phyloP scores from a whole-genome alignment of 2,113 vertebrate species.

The Notothenia rossii region DNA sequence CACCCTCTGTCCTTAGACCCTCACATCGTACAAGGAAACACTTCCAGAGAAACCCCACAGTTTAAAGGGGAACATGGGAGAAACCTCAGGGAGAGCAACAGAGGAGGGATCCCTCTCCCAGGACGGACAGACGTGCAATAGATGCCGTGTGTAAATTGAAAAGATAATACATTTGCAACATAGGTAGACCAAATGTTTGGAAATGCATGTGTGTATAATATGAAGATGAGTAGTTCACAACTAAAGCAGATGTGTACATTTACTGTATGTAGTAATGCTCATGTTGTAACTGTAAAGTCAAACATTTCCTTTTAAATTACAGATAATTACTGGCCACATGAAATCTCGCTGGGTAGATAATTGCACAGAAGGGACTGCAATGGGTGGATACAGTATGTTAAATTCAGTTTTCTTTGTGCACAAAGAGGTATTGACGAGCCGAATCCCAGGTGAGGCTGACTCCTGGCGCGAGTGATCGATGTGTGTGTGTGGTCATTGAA shows the following conservation, averaged over 20 bases:
- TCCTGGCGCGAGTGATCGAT: slow-evolving; percentile 71
- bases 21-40: too few species aligned
- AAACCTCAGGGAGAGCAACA: too few species aligned
- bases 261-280: neutral
- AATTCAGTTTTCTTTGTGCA: slow-evolving; percentile 60
- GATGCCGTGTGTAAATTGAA: too few species aligned
- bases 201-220: too few species aligned
- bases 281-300: neutral
- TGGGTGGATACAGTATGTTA: slow-evolving; percentile 55
- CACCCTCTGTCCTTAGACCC: too few species aligned
- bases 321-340: neutral
- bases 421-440: slow-evolving; percentile 68
- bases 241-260: neutral
- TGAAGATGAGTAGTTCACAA: neutral
- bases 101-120: too few species aligned
- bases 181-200: too few species aligned
- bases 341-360: neutral
- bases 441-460: slow-evolving; percentile 61
- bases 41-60: too few species aligned
- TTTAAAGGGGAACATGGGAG: too few species aligned
- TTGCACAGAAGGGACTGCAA: neutral
- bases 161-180: too few species aligned
- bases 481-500: slow-evolving; percentile 66
- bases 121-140: too few species aligned
- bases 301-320: neutral